Evolutionary conservation across 1,140 invertebrate genomes (phyloP).

Genomic region (Habropoda laboriosa): DNA sequence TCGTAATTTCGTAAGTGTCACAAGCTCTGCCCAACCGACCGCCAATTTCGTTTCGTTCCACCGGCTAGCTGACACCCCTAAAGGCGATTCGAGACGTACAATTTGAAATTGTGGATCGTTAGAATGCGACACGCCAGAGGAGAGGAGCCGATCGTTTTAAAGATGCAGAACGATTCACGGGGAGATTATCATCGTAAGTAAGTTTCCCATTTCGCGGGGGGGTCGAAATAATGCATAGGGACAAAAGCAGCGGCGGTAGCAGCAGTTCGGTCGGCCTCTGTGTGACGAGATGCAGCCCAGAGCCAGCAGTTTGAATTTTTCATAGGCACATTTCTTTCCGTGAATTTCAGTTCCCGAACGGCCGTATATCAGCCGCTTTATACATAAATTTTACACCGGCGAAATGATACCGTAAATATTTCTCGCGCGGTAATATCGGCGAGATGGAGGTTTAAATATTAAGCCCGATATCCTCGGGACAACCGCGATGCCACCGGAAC

Average conservation of each 20-base stretch:
- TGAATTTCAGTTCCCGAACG: slow-evolving; percentile 14
- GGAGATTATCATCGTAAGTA: slow-evolving; percentile 28
- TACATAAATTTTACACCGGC: not conserved
- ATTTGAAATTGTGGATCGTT: not conserved
- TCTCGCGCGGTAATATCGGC: not conserved
- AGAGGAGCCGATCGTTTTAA: not conserved
- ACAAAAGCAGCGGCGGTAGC: too few species aligned
- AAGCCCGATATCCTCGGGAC: not conserved
- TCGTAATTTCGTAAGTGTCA: slow-evolving; percentile 8
- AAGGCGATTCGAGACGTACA: not conserved
- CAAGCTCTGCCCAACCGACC: not conserved
- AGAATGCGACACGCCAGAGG: not conserved
- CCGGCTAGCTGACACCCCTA: not conserved
- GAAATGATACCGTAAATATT: not conserved
- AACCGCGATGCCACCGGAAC: too few species aligned
- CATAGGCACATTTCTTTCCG: not conserved
- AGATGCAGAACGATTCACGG: not conserved
- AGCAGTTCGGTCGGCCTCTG: not conserved
- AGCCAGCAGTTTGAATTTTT: slow-evolving; percentile 27
- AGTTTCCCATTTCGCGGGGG: not conserved
- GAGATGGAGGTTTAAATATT: slow-evolving; percentile 27
- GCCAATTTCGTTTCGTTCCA: not conserved
- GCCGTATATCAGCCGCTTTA: not conserved
- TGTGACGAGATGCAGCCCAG: not conserved
- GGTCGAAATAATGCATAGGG: slow-evolving; percentile 6